Evolutionary conservation across 2,888 invertebrate species (phyloP).

Genomic region (Xanthia togata): DNA sequence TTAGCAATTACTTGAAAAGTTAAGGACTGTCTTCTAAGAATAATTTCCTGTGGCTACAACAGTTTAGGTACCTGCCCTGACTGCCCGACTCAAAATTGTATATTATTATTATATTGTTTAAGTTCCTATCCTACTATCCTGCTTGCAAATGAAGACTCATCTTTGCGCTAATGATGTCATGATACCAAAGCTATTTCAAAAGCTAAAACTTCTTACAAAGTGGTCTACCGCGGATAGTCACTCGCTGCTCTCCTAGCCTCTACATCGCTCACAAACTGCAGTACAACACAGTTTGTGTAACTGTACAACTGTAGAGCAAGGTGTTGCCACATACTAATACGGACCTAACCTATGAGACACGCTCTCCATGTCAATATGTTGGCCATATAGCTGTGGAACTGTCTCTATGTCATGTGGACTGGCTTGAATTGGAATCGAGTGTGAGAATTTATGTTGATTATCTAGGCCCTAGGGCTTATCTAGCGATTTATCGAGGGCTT

Average conservation of each 20-base stretch:
- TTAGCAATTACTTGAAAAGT: no score
- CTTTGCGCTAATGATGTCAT: not conserved
- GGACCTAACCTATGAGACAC: conserved; percentile 42
- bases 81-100: no score
- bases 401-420: not conserved
- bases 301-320: conserved; percentile 52
- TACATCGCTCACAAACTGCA: conserved; percentile 29
- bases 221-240: not conserved
- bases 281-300: conserved; percentile 52
- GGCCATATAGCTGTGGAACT: not conserved
- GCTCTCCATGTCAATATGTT: conserved; percentile 35
- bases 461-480: no score
- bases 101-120: no score
- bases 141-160: not conserved
- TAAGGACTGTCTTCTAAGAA: no score
- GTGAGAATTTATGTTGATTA: not conserved
- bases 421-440: not conserved
- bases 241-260: conserved; percentile 41
- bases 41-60: no score
- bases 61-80: no score
- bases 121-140: no score
- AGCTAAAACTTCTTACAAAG: not conserved
- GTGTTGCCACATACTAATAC: conserved; percentile 36
- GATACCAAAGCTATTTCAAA: not conserved
- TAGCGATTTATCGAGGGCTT: no score